Percentiles rank a stretch among this genome's conserved stretches.
phyloP scores from a whole-genome alignment of 35 echinoderm and acorn worm genomes.

The Stichopus chloronotus region DNA sequence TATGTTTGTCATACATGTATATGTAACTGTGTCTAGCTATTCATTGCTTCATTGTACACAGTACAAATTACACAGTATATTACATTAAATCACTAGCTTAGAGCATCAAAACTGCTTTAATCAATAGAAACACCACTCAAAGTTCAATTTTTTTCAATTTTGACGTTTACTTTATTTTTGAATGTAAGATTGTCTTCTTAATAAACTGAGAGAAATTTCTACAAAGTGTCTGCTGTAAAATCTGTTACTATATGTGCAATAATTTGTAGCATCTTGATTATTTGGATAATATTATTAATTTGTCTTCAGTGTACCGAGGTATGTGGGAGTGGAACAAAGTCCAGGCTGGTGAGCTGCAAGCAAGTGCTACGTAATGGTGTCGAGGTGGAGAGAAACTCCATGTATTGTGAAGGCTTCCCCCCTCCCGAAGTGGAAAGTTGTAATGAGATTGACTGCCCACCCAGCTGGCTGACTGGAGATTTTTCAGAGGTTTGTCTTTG shows the following conservation, averaged over 20 bases:
- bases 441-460: constrained; percentile 49
- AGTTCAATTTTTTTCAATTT: no score
- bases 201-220: background rate
- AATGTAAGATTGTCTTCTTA: no score
- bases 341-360: constrained; percentile 9
- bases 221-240: no score
- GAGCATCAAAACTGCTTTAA: no score
- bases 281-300: background rate
- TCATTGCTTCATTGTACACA: no score
- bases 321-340: constrained; percentile 35
- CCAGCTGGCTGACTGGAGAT: constrained; percentile 35
- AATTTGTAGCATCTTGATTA: background rate
- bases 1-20: no score
- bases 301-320: constrained; percentile 29
- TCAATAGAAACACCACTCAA: no score
- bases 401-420: constrained; percentile 2
- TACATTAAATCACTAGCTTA: no score
- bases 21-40: no score
- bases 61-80: no score
- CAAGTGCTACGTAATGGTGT: constrained; percentile 35
- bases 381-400: constrained; percentile 27
- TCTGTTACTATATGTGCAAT: no score
- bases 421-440: constrained; percentile 26
- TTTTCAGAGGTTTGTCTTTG: constrained; percentile 28
- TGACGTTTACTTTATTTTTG: no score